Evolutionary conservation across 2,113 vertebrate genomes (phyloP).

Genomic region (Pseudorasbora parva): DNA sequence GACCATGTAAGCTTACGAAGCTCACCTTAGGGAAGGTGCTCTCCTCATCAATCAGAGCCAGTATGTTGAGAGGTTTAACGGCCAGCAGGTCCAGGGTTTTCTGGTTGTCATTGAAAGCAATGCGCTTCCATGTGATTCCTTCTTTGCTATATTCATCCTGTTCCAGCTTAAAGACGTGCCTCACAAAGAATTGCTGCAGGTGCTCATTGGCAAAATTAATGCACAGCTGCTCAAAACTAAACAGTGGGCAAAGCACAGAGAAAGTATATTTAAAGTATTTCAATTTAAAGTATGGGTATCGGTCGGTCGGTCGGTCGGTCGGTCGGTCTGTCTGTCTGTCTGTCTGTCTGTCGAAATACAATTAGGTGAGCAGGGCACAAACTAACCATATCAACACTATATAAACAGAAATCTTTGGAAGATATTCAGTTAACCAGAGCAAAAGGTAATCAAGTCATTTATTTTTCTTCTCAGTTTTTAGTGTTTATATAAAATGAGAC

Average conservation of each 20-base stretch:
- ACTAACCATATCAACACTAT: no score
- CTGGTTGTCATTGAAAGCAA: slow-evolving; percentile 85
- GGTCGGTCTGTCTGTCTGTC: no score
- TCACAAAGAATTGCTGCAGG: slow-evolving; percentile 94
- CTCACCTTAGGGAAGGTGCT: slow-evolving; percentile 90
- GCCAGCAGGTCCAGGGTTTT: slow-evolving; percentile 84
- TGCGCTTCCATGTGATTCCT: slow-evolving; percentile 81
- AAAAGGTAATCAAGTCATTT: no score
- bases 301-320: no score
- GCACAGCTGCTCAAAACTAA: slow-evolving; percentile 96
- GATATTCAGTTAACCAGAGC: no score
- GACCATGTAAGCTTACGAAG: background rate
- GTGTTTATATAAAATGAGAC: no score
- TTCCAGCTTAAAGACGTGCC: slow-evolving; percentile 89
- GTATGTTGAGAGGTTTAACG: slow-evolving; percentile 84
- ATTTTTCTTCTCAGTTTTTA: no score
- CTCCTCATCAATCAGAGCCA: slow-evolving; percentile 94
- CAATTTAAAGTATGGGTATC: no score
- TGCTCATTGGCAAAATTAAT: slow-evolving; percentile 97
- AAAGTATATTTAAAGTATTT: background rate
- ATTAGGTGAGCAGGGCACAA: no score
- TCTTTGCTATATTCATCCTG: slow-evolving; percentile 89
- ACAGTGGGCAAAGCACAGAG: slow-evolving; percentile 5
- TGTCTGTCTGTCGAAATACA: no score
- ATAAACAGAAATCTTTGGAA: no score